These are phyloP conservation scores for Holcopasites calliopsidis DNA, from an alignment of 1,140 invertebrate species.

Conservation along the genomic window DNA sequence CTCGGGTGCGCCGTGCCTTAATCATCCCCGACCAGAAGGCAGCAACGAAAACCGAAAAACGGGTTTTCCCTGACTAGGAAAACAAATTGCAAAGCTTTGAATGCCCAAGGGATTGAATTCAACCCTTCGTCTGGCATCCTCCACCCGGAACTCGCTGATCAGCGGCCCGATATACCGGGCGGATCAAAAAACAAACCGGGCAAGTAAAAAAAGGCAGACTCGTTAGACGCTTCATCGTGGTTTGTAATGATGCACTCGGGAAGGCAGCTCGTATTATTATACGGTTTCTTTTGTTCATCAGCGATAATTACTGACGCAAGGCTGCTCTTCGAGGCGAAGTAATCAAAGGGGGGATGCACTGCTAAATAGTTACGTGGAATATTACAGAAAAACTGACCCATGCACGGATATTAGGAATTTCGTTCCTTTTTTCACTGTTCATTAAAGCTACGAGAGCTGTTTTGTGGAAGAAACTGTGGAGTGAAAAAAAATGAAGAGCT, in stretches of 20 bases:
- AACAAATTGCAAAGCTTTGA: background rate
- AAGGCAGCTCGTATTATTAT: background rate
- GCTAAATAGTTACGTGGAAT: background rate
- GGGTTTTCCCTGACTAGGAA: background rate
- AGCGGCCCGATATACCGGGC: background rate
- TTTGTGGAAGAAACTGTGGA: too few relatives aligned
- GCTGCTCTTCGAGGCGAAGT: background rate
- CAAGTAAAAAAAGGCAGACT: background rate
- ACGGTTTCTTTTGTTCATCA: background rate
- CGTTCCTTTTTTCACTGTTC: constrained; percentile 38
- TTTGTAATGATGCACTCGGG: background rate
- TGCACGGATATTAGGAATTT: constrained; percentile 41
- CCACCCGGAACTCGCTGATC: background rate
- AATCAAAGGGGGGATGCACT: background rate
- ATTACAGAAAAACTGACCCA: constrained; percentile 5
- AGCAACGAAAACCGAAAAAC: too few relatives aligned
- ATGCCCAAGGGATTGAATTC: background rate
- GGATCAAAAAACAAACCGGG: background rate
- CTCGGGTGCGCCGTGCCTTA: too few relatives aligned
- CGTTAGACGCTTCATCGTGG: background rate
- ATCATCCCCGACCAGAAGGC: too few relatives aligned
- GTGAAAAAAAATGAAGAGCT: too few relatives aligned
- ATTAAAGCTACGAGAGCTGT: background rate
- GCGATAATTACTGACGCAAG: background rate
- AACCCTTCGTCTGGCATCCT: too few relatives aligned